Conservation (phyloP, 2,888 invertebrate species). For the Drosophila rellima region DNA sequence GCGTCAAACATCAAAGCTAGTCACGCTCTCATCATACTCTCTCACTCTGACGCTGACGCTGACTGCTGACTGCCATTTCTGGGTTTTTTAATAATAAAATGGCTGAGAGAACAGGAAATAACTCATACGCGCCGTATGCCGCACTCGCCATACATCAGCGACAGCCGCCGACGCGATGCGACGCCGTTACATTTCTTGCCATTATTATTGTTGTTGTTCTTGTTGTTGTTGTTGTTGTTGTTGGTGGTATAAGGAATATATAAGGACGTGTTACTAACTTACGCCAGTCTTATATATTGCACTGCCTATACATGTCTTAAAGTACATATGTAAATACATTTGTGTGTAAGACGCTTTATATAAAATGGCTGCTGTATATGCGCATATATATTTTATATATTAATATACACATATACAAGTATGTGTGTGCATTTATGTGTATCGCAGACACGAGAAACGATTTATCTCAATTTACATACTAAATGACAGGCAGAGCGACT, state of each 20-base stretch:
- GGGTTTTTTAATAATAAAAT: conserved; percentile 74
- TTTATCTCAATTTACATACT: conserved; percentile 82
- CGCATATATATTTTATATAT: conserved; percentile 39
- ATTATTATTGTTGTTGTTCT: conserved; percentile 19
- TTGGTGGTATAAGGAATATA: conserved; percentile 34
- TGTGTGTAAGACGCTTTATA: conserved; percentile 21
- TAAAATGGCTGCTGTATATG: conserved; percentile 32
- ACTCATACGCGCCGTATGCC: conserved; percentile 80
- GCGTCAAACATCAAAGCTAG: conserved; percentile 76
- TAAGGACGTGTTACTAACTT: conserved; percentile 78
- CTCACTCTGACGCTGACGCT: conserved; percentile 19
- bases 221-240: conserved; percentile 17
- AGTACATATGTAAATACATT: neutral
- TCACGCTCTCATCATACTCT: conserved; percentile 60
- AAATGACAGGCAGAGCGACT: conserved; percentile 77
- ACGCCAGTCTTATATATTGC: conserved; percentile 53
- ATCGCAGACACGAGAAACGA: conserved; percentile 75
- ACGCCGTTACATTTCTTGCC: conserved; percentile 27
- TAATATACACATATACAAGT: conserved; percentile 16
- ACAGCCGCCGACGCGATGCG: conserved; percentile 50
- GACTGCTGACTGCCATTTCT: conserved; percentile 23
- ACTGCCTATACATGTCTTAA: conserved; percentile 45
- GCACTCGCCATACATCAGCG: conserved; percentile 75
- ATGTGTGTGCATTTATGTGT: conserved; percentile 40
- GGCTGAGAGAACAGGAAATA: conserved; percentile 70